Base-by-base conservation (phyloP, 2,797 vertebrate species). In the Hemibagrus guttatus region DNA sequence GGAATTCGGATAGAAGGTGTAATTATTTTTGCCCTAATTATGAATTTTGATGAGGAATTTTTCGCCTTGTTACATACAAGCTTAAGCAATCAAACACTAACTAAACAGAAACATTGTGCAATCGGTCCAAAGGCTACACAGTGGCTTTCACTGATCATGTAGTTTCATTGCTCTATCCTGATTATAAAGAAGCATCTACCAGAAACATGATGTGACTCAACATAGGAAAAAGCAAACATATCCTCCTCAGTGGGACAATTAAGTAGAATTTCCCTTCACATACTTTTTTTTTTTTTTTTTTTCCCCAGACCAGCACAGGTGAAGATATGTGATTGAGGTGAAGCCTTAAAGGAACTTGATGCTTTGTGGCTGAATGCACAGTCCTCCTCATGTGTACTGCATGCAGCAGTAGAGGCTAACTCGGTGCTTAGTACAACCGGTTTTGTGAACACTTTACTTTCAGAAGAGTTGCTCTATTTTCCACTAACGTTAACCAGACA, bases 331-430 rank as follows among this genome's bases (percentile, higher is more conserved):
- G 28, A 56, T 52, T 39, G 14, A 76, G 75, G 86, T 78, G 42
- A 90, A 84, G 89, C 88, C 87, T 91, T 89, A 86, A 83, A 64
- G 59, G 54, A 87, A 69, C 21, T 83, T 84, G 42, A 56, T 46
- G 52, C 87, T 69, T 84, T 75, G 81, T 87, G 72, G 83, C 82
- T 72, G 79, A 86, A 61, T 26, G 83, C 42, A 83, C 31, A 58
- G 54, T 49, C 61, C 49, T 86, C 52, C 58, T 61, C 71, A 31
- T 61, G 71, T 88, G 76, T 84, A 39, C 46, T 75, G 88, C 82
- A 80, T 83, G 78, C 84, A 31, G 52, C 63, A 83, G 78, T 71
- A 81, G 75, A 68, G 78, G 64, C 72, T 80, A 82, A 58, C 56
- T 31, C 66, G 74, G 74, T 81, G 81, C 46, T 72, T 61, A 35